Conservation (phyloP, 2,113 vertebrate species). For the Glaucomys volans region DNA sequence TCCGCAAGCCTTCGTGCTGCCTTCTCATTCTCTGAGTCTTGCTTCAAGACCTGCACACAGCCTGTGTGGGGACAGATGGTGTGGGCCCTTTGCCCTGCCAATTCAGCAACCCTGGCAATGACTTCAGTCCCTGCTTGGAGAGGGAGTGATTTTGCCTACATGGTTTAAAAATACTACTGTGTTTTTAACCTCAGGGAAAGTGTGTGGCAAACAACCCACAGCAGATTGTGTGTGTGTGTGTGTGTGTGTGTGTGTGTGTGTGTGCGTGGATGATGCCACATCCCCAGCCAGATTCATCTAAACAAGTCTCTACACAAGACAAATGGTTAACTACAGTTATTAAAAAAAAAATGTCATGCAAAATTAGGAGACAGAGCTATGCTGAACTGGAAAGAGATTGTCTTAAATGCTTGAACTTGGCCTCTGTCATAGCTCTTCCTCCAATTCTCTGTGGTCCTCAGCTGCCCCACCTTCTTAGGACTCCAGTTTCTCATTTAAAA, state of each 20-base stretch:
- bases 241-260: too few relatives aligned
- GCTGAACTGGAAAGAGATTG: neutral
- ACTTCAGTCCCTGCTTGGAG: neutral
- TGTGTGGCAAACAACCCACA: conserved; percentile 62
- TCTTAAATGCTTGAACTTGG: neutral
- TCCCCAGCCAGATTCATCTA: conserved; percentile 48
- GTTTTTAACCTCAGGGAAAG: conserved; percentile 59
- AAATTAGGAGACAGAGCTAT: neutral
- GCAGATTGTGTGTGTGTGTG: conserved; percentile 26
- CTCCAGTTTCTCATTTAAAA: neutral
- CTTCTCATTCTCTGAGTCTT: conserved; percentile 36
- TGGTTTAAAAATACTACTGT: conserved; percentile 68
- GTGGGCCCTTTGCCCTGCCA: conserved; percentile 57
- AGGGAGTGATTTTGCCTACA: conserved; percentile 40
- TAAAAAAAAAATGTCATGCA: neutral
- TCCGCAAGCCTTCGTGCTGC: accelerated
- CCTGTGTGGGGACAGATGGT: conserved; percentile 50
- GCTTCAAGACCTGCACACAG: conserved; percentile 32
- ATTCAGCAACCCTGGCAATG: conserved; percentile 27
- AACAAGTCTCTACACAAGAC: conserved; percentile 46
- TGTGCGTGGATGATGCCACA: conserved; percentile 65
- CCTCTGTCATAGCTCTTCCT: neutral
- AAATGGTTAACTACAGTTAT: neutral
- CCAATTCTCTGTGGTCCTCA: accelerated
- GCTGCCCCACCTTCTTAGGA: neutral